Percentiles rank a stretch among this genome's conserved stretches.
phyloP scores from a whole-genome alignment of 1,140 invertebrate genomes.

The Delia radicum region DNA sequence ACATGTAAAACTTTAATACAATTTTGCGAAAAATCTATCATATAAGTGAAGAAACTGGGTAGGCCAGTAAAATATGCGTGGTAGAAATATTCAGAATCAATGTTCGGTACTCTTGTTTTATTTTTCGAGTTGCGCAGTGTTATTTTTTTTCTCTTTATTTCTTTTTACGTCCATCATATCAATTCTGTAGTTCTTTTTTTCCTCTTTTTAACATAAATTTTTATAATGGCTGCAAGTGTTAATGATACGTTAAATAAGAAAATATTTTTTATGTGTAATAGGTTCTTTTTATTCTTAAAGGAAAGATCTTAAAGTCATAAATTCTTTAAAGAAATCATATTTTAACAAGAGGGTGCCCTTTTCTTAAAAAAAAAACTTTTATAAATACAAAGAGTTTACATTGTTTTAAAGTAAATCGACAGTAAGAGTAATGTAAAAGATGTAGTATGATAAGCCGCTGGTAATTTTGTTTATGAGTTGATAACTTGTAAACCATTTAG shows the following conservation, averaged over 20 bases:
- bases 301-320: too few relatives aligned
- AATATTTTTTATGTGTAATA: too few relatives aligned
- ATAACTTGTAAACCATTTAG: neutral
- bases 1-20: too few relatives aligned
- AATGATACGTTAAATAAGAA: constrained; percentile 26
- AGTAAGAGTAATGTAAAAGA: neutral
- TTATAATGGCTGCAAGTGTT: constrained; percentile 7
- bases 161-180: neutral
- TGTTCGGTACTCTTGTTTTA: too few relatives aligned
- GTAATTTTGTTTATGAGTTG: neutral
- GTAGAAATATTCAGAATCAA: too few relatives aligned
- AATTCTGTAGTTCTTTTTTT: neutral
- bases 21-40: too few relatives aligned
- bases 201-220: neutral
- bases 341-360: neutral
- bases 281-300: too few relatives aligned
- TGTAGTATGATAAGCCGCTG: constrained; percentile 1
- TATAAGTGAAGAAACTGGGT: too few relatives aligned
- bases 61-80: too few relatives aligned
- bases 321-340: neutral
- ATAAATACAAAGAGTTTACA: constrained; percentile 3
- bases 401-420: neutral
- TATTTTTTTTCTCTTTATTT: neutral
- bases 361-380: too few relatives aligned
- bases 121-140: too few relatives aligned